Evolutionary conservation across 2,888 invertebrate species (phyloP).

Genomic region (Encarsia formosa): DNA sequence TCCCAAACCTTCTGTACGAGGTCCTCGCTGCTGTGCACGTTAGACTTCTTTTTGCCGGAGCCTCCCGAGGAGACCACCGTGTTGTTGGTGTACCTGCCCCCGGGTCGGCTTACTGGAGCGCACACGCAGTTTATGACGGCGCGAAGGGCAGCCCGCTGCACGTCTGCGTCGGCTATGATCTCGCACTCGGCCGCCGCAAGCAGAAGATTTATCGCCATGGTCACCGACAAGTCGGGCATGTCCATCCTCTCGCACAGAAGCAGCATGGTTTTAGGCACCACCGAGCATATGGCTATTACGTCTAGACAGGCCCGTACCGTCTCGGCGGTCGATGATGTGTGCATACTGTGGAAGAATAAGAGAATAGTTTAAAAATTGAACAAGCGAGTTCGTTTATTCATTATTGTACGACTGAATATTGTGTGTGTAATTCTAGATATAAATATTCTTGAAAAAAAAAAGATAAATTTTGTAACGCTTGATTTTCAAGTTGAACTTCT

Average conservation of each 20-base stretch:
- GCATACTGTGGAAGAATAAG: slow-evolving; percentile 30
- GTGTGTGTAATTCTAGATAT: neutral
- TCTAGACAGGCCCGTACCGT: slow-evolving; percentile 80
- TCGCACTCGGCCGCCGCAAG: slow-evolving; percentile 81
- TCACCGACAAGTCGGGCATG: slow-evolving; percentile 71
- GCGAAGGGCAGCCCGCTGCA: slow-evolving; percentile 84
- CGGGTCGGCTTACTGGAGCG: slow-evolving; percentile 76
- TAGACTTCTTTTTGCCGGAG: slow-evolving; percentile 61
- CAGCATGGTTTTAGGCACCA: slow-evolving; percentile 76
- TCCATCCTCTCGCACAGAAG: slow-evolving; percentile 73
- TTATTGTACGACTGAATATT: neutral
- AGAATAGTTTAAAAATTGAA: too few species aligned
- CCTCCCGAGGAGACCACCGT: slow-evolving; percentile 53
- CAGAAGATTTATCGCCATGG: slow-evolving; percentile 55
- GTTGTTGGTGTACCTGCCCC: slow-evolving; percentile 54
- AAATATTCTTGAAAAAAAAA: neutral
- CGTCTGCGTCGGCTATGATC: slow-evolving; percentile 84
- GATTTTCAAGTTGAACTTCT: too few species aligned
- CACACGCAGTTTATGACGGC: slow-evolving; percentile 93
- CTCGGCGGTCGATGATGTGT: slow-evolving; percentile 62
- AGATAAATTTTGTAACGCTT: neutral
- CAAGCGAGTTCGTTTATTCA: too few species aligned
- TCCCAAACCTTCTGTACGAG: slow-evolving; percentile 92
- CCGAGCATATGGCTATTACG: slow-evolving; percentile 84
- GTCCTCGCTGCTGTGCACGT: slow-evolving; percentile 71